These are phyloP conservation scores for Saccostrea cuccullata DNA, from an alignment of 1,140 invertebrate species.

Conservation along the genomic window DNA sequence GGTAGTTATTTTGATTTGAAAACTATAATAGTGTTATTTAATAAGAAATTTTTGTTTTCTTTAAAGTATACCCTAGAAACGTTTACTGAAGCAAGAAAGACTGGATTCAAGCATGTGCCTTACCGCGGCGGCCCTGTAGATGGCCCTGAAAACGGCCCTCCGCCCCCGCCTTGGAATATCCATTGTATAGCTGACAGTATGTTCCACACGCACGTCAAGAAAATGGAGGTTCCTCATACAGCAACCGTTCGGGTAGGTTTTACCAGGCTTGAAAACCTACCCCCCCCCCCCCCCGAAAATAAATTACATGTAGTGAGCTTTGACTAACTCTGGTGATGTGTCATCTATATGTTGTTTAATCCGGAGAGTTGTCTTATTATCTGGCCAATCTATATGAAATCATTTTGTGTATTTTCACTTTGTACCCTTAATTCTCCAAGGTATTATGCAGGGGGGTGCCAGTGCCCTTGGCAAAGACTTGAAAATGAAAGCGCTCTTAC, in stretches of 20 bases:
- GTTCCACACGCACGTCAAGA: conserved; percentile 62
- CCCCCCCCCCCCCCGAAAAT: too few relatives aligned
- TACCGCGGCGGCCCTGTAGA: conserved; percentile 64
- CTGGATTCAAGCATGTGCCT: conserved; percentile 60
- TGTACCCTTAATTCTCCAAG: too few relatives aligned
- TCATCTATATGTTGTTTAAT: too few relatives aligned
- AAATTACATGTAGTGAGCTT: too few relatives aligned
- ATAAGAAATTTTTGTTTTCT: background rate
- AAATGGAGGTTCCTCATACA: conserved; percentile 69
- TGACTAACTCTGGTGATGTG: too few relatives aligned
- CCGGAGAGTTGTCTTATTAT: too few relatives aligned
- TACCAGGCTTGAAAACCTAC: too few relatives aligned
- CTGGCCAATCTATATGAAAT: too few relatives aligned
- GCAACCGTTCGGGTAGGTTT: conserved; percentile 63
- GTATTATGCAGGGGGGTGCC: too few relatives aligned
- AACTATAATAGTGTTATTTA: background rate
- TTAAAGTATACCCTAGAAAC: conserved; percentile 71
- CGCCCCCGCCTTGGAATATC: conserved; percentile 66
- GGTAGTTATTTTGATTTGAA: background rate
- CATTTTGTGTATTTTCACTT: too few relatives aligned
- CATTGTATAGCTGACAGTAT: conserved; percentile 58
- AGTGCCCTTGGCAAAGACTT: too few relatives aligned
- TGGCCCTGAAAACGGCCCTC: conserved; percentile 66
- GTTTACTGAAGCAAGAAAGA: conserved; percentile 64
- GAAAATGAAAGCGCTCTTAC: too few relatives aligned